Percentiles rank a stretch among this genome's conserved stretches.
Conservation (phyloP, 1,140 invertebrate genomes). For the Nephila pilipes region DNA sequence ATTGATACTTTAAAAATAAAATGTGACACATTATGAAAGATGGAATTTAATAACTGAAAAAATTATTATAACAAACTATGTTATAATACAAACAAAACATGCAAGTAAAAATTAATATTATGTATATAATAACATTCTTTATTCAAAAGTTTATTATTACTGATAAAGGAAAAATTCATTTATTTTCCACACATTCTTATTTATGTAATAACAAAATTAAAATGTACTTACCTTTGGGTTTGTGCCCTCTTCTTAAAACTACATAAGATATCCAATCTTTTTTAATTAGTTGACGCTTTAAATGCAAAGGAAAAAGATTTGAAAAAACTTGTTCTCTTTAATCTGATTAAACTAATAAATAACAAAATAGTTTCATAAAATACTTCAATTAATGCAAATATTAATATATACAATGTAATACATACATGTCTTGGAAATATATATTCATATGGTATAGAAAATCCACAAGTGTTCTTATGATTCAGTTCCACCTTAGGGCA, state of each 20-base stretch:
- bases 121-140: no score
- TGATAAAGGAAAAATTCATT: neutral
- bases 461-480: conserved; percentile 85
- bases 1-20: no score
- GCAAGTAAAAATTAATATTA: neutral
- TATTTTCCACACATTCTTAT: neutral
- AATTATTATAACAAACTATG: no score
- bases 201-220: neutral
- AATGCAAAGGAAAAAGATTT: neutral
- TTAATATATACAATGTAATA: neutral
- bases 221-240: conserved; percentile 80
- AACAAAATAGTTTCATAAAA: neutral
- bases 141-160: no score
- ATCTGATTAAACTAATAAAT: neutral
- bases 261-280: conserved; percentile 81
- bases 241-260: conserved; percentile 88
- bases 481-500: conserved; percentile 86
- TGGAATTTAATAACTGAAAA: neutral
- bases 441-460: conserved; percentile 51
- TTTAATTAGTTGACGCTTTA: neutral
- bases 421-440: conserved; percentile 50
- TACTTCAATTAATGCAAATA: neutral
- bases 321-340: neutral
- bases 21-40: no score
- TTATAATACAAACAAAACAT: neutral